phyloP scores from a whole-genome alignment of 2,113 vertebrate species.

The Onychostruthus taczanowskii region DNA sequence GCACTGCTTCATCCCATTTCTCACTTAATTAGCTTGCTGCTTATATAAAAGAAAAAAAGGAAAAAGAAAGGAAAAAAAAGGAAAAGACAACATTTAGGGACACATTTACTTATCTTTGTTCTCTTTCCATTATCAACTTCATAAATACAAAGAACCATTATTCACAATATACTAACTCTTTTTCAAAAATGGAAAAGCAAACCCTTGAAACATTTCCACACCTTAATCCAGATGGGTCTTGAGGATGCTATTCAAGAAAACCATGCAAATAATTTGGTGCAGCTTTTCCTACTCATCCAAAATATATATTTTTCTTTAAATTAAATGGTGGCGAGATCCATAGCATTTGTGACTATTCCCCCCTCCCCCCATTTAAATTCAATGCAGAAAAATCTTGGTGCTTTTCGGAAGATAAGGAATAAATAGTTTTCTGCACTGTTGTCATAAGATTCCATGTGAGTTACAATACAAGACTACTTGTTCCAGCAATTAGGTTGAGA shows the following conservation, averaged over 20 bases:
- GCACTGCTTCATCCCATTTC: slow-evolving; percentile 2
- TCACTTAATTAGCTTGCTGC: slow-evolving; percentile 32
- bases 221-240: slow-evolving; percentile 59
- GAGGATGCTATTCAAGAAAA: slow-evolving; percentile 68
- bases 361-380: not conserved
- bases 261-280: slow-evolving; percentile 76
- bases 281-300: slow-evolving; percentile 68
- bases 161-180: slow-evolving; percentile 78
- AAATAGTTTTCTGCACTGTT: slow-evolving; percentile 56
- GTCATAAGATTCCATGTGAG: slow-evolving; percentile 51
- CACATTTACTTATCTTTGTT: slow-evolving; percentile 70
- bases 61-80: accelerated
- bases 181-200: slow-evolving; percentile 69
- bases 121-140: slow-evolving; percentile 73
- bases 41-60: not conserved
- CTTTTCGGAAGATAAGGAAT: slow-evolving; percentile 42
- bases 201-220: slow-evolving; percentile 67
- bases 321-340: slow-evolving; percentile 65
- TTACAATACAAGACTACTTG: slow-evolving; percentile 63
- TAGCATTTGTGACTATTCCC: slow-evolving; percentile 53
- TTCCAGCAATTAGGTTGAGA: slow-evolving; percentile 67
- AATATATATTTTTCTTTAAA: slow-evolving; percentile 57
- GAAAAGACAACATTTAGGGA: slow-evolving; percentile 65
- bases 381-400: slow-evolving; percentile 57
- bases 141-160: slow-evolving; percentile 82